Conservation (phyloP, 2,888 invertebrate genomes). For the Coenonympha glycerion region DNA sequence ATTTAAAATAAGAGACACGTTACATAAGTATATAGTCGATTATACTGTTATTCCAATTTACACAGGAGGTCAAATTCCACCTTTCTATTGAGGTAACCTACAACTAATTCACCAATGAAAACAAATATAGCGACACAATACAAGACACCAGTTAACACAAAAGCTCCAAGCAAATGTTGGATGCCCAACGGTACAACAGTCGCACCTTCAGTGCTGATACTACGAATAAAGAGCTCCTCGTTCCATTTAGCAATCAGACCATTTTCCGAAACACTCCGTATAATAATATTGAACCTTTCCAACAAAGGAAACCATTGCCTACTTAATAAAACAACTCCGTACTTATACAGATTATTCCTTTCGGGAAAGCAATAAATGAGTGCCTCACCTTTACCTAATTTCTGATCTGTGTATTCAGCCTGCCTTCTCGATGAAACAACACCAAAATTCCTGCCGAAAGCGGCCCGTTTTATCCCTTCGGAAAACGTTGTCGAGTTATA, state of each 20-base stretch:
- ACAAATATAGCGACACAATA: conserved; percentile 50
- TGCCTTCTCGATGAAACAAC: conserved; percentile 65
- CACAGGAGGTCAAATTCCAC: too few species aligned
- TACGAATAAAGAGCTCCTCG: conserved; percentile 56
- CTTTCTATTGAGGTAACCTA: conserved; percentile 17
- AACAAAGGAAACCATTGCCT: conserved; percentile 69
- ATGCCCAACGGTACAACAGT: conserved; percentile 54
- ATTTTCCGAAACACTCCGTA: conserved; percentile 66
- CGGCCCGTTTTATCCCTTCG: conserved; percentile 58
- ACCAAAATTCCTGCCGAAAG: conserved; percentile 60
- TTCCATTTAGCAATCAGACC: conserved; percentile 71
- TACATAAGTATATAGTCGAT: too few species aligned
- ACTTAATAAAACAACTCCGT: conserved; percentile 63
- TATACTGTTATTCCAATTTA: not conserved
- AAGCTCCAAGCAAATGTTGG: conserved; percentile 66
- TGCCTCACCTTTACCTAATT: conserved; percentile 58
- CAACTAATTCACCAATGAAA: conserved; percentile 50
- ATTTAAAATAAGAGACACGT: too few species aligned
- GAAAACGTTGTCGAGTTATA: conserved; percentile 61
- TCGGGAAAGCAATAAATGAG: conserved; percentile 67
- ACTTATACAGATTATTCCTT: conserved; percentile 66
- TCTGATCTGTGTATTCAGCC: conserved; percentile 63
- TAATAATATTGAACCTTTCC: conserved; percentile 60
- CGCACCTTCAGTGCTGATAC: conserved; percentile 38
- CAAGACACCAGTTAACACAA: conserved; percentile 66